Conservation (phyloP, 2,888 invertebrate genomes). For the Graphium colonna region DNA sequence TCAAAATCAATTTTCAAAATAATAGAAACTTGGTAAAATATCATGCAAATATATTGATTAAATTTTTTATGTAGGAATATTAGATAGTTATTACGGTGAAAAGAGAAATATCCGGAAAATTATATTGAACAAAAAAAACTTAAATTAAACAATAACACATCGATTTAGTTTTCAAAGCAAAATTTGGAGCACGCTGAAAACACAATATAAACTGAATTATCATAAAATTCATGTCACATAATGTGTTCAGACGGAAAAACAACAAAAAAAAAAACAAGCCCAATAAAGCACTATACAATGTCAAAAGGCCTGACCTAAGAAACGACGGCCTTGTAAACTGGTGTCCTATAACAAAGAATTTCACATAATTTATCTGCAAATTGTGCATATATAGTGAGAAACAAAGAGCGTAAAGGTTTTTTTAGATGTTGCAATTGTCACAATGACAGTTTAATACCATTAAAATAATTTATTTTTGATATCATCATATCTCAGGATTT, state of each 20-base stretch:
- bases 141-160: no score
- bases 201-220: slow-evolving; percentile 39
- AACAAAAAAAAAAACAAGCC: slow-evolving; percentile 45
- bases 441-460: neutral
- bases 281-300: slow-evolving; percentile 55
- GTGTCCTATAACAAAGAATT: slow-evolving; percentile 76
- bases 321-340: slow-evolving; percentile 75
- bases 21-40: no score
- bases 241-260: slow-evolving; percentile 47
- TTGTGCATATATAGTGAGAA: no score
- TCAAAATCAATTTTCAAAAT: no score
- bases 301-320: slow-evolving; percentile 72
- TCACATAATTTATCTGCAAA: slow-evolving; percentile 30
- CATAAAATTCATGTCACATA: slow-evolving; percentile 47
- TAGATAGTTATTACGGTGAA: no score
- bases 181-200: slow-evolving; percentile 51
- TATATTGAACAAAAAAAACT: no score
- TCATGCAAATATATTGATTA: neutral
- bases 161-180: slow-evolving; percentile 26
- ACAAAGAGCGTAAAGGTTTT: no score
- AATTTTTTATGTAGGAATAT: neutral
- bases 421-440: no score
- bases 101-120: no score
- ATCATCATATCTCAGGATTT: no score
- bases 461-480: no score